Evolutionary conservation across 2,888 invertebrate genomes (phyloP), one percentile per base, ranked within the genome.

Genomic region (Portevinia maculata): DNA sequence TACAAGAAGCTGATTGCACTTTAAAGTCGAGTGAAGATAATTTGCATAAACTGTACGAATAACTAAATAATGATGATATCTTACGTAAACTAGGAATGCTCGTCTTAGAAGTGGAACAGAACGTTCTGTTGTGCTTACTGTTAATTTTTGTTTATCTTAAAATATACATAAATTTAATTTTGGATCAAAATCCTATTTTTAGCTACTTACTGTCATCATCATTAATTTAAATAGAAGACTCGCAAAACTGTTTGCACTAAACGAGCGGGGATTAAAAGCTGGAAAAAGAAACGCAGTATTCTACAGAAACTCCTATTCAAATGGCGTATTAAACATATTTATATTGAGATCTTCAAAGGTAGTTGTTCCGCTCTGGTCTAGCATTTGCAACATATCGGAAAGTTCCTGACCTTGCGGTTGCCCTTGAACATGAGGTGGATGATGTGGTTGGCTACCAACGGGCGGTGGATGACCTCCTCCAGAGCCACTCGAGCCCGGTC

Each of bases 341-440:
- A 97, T 93, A 88, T 95, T 96, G 87, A 97, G 93, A 90, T 97
- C 97, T 90, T 97, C 97, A 90, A 97, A 97, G 28, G 96, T 94
- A 73, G 96, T 93, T 39, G 95, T 93, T 59, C 94, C 95, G 87
- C 95, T 94, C 89, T 96, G 96, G 91, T 97, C 96, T 70, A 98
- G 92, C 94, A 98, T 97, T 91, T 97, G 97, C 87, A 98, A 92
- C 97, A 98, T 97, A 88, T 98, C 97, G 13, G 96, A 95, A 70
- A 97, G 93, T 91, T 97, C 97, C 87, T 95, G 95, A 6, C 94
- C 94, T 86, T 94, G 94, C 41, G 94, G 93, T 30, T 91, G 91
- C 32, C 91, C 91, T 44, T 92, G 91, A 85, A 92, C 93, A 21
- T 89, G 89, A 7, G 88, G 86, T 11, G 91, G 91, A 46, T 91